phyloP scores from a whole-genome alignment of 2,888 invertebrate species.

The Rapana venosa region DNA sequence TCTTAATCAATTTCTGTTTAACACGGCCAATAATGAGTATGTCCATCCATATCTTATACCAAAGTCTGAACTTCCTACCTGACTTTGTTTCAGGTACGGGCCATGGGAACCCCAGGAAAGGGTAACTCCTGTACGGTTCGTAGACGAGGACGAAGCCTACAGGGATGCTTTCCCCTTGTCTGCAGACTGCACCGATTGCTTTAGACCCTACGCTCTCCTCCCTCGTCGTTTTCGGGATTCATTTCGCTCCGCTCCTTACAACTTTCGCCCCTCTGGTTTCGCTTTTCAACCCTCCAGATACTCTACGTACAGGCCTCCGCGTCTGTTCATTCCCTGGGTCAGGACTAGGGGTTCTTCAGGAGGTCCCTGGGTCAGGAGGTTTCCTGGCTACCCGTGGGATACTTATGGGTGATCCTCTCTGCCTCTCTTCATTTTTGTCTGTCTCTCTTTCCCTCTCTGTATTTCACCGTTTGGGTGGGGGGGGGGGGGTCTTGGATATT shows the following conservation, averaged over 20 bases:
- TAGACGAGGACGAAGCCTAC: background rate
- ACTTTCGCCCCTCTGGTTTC: background rate
- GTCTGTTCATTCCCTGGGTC: background rate
- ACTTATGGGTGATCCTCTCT: slow-evolving; percentile 1
- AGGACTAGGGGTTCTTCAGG: background rate
- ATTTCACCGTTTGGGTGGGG: background rate
- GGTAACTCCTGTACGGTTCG: background rate
- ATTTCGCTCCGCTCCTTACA: background rate
- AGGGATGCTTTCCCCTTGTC: background rate
- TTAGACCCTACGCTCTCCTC: background rate
- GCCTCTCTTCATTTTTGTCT: background rate
- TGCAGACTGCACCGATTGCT: background rate
- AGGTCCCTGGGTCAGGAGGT: background rate
- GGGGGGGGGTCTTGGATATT: too few relatives aligned
- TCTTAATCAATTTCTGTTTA: too few relatives aligned
- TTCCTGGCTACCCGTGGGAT: slow-evolving; percentile 13
- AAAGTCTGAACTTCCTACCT: background rate
- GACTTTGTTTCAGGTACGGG: slow-evolving; percentile 22
- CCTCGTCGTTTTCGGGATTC: background rate
- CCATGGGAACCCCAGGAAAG: slow-evolving; percentile 18
- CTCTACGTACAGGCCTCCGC: background rate
- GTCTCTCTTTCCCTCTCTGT: background rate
- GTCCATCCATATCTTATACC: background rate
- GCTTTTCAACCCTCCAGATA: background rate
- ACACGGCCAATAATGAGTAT: too few relatives aligned